Base-by-base conservation (phyloP, 1,140 invertebrate species). In the Atta texana region DNA sequence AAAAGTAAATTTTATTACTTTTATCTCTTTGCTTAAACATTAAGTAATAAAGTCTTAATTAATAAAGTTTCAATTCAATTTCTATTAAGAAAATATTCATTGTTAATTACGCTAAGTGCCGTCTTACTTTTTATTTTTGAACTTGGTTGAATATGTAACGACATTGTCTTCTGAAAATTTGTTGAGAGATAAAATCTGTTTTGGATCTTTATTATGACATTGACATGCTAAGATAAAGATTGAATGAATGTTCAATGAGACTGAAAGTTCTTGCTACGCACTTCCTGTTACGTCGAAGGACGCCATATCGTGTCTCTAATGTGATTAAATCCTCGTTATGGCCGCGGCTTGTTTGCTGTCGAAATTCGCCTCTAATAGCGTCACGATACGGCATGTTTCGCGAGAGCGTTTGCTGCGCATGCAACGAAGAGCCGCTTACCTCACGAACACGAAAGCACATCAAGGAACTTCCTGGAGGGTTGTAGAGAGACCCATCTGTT, bases 251-350 rank as follows among this genome's bases (percentile, higher is more conserved):
- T 34, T 80, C 18, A 64, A 71, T 28, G 34, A 81, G 18, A 7
- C 68, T 21, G 14, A 49, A 82, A 82, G 80, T 74, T 84, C 44
- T 75, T 74, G 68, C 53, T 39, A 72, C 55, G 69, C 71, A 84
- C 21, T 82, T 82, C 24, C 39, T 12, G 24, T 24, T 49, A 44
- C 16, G 49, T 49, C 16, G 28, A 21, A 12, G 51, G 63, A 74
- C 24, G 68, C 28, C 63, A 28, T 66, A 85, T 71, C 74, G 39
- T 28, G 51, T 82, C 85, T 85, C 18, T 92, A 91, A 91, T 82
- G 76, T 89, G 90, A 93, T 94, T 90, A 93, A 92, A 92, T 88
- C 81, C 90, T 92, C 90, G 71, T 93, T 93, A 91, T 69, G 78
- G 53, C 59, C 66, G 86, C 53, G 82, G 88, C 87, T 92, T 88